Percentiles rank a stretch among this genome's conserved stretches.
Conservation (phyloP, 1,140 invertebrate species). For the Pseudomyrmex pallidus region DNA sequence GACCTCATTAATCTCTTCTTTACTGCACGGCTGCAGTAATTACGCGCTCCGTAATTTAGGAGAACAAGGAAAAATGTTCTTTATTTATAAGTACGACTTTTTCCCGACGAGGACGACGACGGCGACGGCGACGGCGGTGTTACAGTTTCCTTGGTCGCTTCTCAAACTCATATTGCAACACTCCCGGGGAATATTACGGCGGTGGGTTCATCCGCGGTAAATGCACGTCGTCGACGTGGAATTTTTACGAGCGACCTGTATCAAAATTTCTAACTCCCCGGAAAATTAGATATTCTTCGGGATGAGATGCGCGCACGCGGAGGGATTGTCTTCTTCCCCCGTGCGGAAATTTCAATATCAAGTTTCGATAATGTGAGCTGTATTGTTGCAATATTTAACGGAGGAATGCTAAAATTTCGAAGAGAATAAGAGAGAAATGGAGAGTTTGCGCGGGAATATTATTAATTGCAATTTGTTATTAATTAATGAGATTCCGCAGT, state of each 20-base stretch:
- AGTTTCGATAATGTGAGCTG: background rate
- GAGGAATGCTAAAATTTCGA: slow-evolving; percentile 13
- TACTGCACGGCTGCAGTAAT: slow-evolving; percentile 29
- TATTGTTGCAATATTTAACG: background rate
- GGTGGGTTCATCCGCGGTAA: background rate
- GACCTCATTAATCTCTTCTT: slow-evolving; percentile 52
- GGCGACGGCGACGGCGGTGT: background rate
- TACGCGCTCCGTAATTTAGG: slow-evolving; percentile 50
- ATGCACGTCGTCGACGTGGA: background rate
- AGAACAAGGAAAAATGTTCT: slow-evolving; percentile 51
- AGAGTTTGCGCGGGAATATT: background rate
- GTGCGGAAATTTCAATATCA: slow-evolving; percentile 31
- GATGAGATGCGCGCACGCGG: background rate
- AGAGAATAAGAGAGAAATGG: background rate
- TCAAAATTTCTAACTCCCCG: slow-evolving; percentile 31
- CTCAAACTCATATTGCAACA: slow-evolving; percentile 30
- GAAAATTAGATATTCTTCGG: slow-evolving; percentile 29
- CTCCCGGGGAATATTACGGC: slow-evolving; percentile 9
- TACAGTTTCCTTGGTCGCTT: slow-evolving; percentile 24
- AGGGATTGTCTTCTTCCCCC: no score
- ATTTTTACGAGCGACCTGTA: slow-evolving; percentile 39
- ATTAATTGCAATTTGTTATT: slow-evolving; percentile 18
- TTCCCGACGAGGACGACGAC: background rate
- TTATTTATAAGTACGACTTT: slow-evolving; percentile 34
- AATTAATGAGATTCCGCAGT: slow-evolving; percentile 6